Base-by-base conservation (phyloP, 2,888 invertebrate genomes). In the Andrena bucephala region DNA sequence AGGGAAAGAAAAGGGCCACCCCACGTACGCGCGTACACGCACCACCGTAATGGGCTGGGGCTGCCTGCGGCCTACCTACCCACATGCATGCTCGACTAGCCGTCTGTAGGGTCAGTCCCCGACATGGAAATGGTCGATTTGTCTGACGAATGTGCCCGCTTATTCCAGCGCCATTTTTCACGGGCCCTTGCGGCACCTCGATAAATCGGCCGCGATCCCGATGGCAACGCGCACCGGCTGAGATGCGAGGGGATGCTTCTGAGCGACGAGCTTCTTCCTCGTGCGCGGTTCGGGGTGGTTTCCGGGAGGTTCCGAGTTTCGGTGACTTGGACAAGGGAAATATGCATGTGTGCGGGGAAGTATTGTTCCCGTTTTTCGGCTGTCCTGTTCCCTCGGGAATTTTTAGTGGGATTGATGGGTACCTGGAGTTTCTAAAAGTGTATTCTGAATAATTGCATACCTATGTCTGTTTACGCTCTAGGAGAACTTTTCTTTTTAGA, bases 1-100 rank as follows among this genome's bases (percentile, higher is more conserved):
- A 65, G 33, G 33, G 10, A 59, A 65, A 60, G 0, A 57, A 82
- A 88, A 87, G 84, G 83, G 83, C 81, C 79, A 87, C 86, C 84
- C 87, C 80, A 78, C 79, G 70, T 67, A 79, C 77, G 83, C 71
- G 83, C 85, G 86, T 85, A 83, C 81, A 88, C 74, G 82, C 77
- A 73, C 66, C 76, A 60, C 1, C 48, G 83, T 84, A 83, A 84
- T 84, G 78, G 83, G 66, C 76, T 77, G 66, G 13, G 59, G 66
- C 76, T 73, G 73, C 74, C 82, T 67, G 27, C 48, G 70, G 62
- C 54, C 79, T 79, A 83, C 78, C 71, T 77, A 77, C 62, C 82
- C 60, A 78, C 75, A 48, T 77, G 71, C 77, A 72, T 73, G 72
- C 78, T 76, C 69, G 66, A 66, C 75, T 76, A 66, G 67, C 77